Percentiles rank a stretch among this genome's conserved stretches.
Evolutionary conservation across 2,797 vertebrate genomes (phyloP).

Genomic region (Poecilia wingei): DNA sequence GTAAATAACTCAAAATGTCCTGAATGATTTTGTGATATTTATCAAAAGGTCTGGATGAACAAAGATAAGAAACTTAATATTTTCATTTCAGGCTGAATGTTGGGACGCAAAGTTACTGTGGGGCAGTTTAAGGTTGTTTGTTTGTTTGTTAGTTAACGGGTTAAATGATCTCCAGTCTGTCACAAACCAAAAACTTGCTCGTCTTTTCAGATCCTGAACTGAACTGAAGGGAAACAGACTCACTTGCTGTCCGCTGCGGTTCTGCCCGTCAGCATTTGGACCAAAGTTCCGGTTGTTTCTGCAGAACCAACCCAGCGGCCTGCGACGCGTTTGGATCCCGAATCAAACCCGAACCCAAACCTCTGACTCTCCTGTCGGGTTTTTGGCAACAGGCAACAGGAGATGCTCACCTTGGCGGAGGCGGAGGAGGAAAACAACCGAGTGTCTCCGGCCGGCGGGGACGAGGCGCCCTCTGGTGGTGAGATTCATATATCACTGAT

Average conservation of each 20-base stretch:
- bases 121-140: too few species aligned
- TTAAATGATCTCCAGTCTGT: too few species aligned
- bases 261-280: conserved; percentile 62
- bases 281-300: conserved; percentile 57
- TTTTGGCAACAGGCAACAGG: conserved; percentile 24
- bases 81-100: too few species aligned
- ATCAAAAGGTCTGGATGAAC: too few species aligned
- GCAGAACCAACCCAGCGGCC: conserved; percentile 56
- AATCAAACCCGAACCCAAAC: conserved; percentile 60
- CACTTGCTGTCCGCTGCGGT: conserved; percentile 71
- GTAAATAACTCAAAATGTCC: too few species aligned
- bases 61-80: too few species aligned
- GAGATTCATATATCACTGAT: neutral
- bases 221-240: conserved; percentile 65
- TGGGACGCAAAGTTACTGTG: too few species aligned
- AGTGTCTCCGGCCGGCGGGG: conserved; percentile 10
- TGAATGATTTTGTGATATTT: too few species aligned
- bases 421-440: neutral
- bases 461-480: conserved; percentile 60
- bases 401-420: conserved; percentile 49
- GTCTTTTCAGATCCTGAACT: conserved; percentile 50
- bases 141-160: too few species aligned
- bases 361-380: conserved; percentile 53
- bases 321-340: conserved; percentile 40
- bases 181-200: conserved; percentile 13